Evolutionary conservation across 2,888 invertebrate genomes (phyloP), one percentile per base, ranked within the genome.

Genomic region (Amphiduros pacificus): DNA sequence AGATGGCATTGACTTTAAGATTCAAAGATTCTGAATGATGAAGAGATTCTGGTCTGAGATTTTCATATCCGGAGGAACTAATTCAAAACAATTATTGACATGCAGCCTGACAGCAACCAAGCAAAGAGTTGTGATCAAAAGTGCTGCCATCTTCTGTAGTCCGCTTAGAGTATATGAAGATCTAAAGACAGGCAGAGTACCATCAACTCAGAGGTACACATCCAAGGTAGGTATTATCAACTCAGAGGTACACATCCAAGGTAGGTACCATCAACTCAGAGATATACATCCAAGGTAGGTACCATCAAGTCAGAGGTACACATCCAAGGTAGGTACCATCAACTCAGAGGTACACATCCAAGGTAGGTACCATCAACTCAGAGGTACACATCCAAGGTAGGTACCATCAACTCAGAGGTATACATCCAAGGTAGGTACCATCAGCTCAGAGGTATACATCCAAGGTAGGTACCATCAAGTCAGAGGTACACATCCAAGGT

Each of bases 41-140:
- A n/a, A n/a, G n/a, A n/a, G n/a, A n/a, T n/a, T n/a, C n/a, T n/a
- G n/a, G n/a, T n/a, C n/a, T n/a, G n/a, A n/a, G n/a, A n/a, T n/a
- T n/a, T n/a, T n/a, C n/a, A n/a, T n/a, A n/a, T n/a, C n/a, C n/a
- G n/a, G n/a, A n/a, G n/a, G n/a, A n/a, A n/a, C n/a, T n/a, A n/a
- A n/a, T n/a, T n/a, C n/a, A n/a, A n/a, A n/a, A n/a, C n/a, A n/a
- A n/a, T n/a, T n/a, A n/a, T n/a, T n/a, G n/a, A n/a, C n/a, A n/a
- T 60, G 27, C 63, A 78, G 78, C 61, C 59, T 78, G 55, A 70
- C 73, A 27, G 74, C 74, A 54, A 78, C 77, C 1, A 78, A 78
- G 65, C 66, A 67, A 31, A 57, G 75, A 22, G 54, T 77, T 52
- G 67, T 77, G 6, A 67, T 72, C 24, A 75, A 74, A 57, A 62